Percentiles rank a stretch among this genome's conserved stretches.
These are phyloP conservation scores for Apamea monoglypha DNA, from an alignment of 2,888 invertebrate species.

Conservation along the genomic window DNA sequence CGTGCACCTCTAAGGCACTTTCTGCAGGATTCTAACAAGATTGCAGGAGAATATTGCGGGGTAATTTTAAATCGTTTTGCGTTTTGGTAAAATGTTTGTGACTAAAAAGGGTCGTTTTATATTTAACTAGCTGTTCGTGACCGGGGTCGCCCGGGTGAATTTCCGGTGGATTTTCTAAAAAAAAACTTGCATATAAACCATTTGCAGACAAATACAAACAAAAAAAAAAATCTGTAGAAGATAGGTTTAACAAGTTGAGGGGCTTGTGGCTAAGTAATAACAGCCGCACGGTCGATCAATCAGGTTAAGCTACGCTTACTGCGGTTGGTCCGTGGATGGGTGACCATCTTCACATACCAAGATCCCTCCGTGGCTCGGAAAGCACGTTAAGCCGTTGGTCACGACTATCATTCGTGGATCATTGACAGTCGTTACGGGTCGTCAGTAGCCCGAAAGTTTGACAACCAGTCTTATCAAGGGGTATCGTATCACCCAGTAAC, in stretches of 20 bases:
- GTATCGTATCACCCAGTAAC: no score
- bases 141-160: background rate
- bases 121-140: background rate
- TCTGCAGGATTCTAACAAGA: slow-evolving; percentile 66
- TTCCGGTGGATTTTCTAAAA: background rate
- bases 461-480: no score
- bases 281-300: no score
- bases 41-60: slow-evolving; percentile 56
- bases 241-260: background rate
- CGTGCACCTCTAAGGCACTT: slow-evolving; percentile 76
- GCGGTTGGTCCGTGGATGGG: no score
- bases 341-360: no score
- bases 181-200: background rate
- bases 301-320: no score
- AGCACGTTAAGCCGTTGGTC: no score
- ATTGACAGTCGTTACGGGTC: no score
- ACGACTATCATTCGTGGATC: no score
- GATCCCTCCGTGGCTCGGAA: no score
- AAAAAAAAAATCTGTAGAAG: background rate
- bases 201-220: background rate
- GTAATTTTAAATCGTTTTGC: slow-evolving; percentile 57
- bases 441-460: no score
- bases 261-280: no score
- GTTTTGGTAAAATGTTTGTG: slow-evolving; percentile 45
- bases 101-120: background rate